Conservation (phyloP, 2,113 vertebrate species). For the Pollachius pollachius region DNA sequence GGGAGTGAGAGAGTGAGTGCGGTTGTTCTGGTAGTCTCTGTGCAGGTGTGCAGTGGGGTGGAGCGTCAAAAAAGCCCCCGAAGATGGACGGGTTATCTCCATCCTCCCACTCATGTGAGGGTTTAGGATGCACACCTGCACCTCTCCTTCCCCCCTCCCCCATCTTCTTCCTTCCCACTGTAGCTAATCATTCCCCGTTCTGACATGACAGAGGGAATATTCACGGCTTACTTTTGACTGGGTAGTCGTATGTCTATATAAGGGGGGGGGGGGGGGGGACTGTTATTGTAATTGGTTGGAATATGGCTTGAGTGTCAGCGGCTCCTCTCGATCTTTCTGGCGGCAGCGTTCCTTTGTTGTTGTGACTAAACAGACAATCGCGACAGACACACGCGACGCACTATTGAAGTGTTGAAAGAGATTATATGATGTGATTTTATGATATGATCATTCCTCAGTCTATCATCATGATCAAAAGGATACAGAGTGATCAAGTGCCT, state of each 20-base stretch:
- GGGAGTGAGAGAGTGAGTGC: not conserved
- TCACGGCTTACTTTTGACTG: conserved; percentile 33
- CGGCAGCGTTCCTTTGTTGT: not conserved
- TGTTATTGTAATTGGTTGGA: not conserved
- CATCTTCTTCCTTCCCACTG: conserved; percentile 12
- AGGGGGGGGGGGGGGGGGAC: not conserved
- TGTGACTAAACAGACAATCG: not conserved
- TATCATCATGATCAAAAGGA: not conserved
- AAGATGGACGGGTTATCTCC: conserved; percentile 57
- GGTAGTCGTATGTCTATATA: not conserved
- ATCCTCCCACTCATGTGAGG: conserved; percentile 41
- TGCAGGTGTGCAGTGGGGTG: conserved; percentile 60
- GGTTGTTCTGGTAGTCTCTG: conserved; percentile 53
- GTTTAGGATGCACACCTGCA: conserved; percentile 18
- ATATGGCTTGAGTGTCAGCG: no score
- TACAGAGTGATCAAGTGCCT: not conserved
- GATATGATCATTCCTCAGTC: not conserved
- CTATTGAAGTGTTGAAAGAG: conserved; percentile 2
- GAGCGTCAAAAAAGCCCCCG: conserved; percentile 45
- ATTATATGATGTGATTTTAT: not conserved
- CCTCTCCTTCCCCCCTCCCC: conserved; percentile 57
- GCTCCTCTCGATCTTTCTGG: not conserved
- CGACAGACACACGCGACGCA: not conserved
- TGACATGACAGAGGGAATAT: conserved; percentile 36
- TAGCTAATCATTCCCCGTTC: conserved; percentile 40